These are phyloP conservation scores for Pempheris klunzingeri DNA, from an alignment of 2,797 vertebrate species.

Conservation along the genomic window DNA sequence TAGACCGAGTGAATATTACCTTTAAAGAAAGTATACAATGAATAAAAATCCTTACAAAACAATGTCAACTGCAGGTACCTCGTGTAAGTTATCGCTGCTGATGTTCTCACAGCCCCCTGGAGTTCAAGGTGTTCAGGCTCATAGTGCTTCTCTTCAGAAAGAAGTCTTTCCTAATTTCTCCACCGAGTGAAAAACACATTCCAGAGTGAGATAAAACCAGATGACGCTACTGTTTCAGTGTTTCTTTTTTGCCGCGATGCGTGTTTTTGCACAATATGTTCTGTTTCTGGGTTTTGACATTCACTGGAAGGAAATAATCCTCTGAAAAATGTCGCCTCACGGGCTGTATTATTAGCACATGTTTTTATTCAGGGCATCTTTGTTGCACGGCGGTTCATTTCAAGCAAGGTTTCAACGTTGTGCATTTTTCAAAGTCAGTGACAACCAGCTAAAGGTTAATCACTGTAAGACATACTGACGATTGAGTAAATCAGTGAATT, in stretches of 20 bases:
- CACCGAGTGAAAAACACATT: constrained; percentile 39
- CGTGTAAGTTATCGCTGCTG: not conserved
- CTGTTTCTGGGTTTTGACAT: constrained; percentile 32
- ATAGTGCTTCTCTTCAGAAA: not conserved
- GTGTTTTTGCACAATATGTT: constrained; percentile 26
- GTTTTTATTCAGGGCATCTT: constrained; percentile 32
- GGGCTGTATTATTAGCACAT: constrained; percentile 8
- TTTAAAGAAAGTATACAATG: not conserved
- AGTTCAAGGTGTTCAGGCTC: not conserved
- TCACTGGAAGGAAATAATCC: constrained; percentile 19
- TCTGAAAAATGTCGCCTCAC: constrained; percentile 8
- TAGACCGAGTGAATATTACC: not conserved
- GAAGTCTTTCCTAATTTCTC: constrained; percentile 4
- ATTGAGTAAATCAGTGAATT: too few relatives aligned
- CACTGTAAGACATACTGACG: not conserved
- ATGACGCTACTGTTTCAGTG: constrained; percentile 18
- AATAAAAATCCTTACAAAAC: not conserved
- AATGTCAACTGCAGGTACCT: not conserved
- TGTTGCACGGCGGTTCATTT: not conserved
- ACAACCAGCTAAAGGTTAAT: not conserved
- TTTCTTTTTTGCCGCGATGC: not conserved
- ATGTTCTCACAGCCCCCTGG: too few relatives aligned
- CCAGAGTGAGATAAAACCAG: constrained; percentile 25
- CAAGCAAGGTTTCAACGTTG: not conserved
- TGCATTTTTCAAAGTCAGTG: not conserved